A percentile compares a stretch with the other conserved stretches of the same genome.
Conservation (phyloP, 2,888 invertebrate species). For the Ceraclea dissimilis region DNA sequence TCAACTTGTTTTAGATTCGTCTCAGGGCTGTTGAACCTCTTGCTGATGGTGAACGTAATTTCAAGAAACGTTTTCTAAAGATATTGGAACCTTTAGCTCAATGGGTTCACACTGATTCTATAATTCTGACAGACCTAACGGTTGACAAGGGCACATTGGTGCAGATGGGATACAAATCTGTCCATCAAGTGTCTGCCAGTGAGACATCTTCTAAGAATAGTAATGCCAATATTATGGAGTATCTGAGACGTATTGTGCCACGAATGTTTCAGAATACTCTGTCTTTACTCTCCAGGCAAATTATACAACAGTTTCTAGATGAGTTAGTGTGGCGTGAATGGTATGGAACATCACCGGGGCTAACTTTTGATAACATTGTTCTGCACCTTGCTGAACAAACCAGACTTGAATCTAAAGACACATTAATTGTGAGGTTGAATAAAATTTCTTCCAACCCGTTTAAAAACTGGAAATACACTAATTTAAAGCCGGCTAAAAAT, state of each 20-base stretch:
- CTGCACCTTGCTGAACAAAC: slow-evolving; percentile 74
- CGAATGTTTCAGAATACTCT: slow-evolving; percentile 87
- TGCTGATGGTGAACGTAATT: slow-evolving; percentile 68
- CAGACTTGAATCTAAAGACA: slow-evolving; percentile 54
- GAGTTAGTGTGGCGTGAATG: slow-evolving; percentile 86
- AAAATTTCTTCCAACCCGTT: slow-evolving; percentile 52
- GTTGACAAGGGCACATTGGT: slow-evolving; percentile 74
- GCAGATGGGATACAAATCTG: slow-evolving; percentile 70
- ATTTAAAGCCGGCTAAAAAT: slow-evolving; percentile 26
- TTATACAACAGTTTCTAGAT: slow-evolving; percentile 86
- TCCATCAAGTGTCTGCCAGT: slow-evolving; percentile 55
- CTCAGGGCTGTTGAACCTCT: slow-evolving; percentile 78
- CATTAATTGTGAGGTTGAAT: slow-evolving; percentile 55
- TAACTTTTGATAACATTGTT: slow-evolving; percentile 76
- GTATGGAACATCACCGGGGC: slow-evolving; percentile 68
- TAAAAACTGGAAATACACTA: slow-evolving; percentile 43
- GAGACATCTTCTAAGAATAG: slow-evolving; percentile 48
- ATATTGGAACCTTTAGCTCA: slow-evolving; percentile 69
- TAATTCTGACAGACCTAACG: slow-evolving; percentile 73
- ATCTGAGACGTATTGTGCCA: slow-evolving; percentile 75
- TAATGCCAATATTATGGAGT: slow-evolving; percentile 79
- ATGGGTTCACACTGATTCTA: slow-evolving; percentile 74
- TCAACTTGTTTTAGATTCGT: slow-evolving; percentile 45
- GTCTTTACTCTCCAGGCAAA: slow-evolving; percentile 71
- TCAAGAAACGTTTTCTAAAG: slow-evolving; percentile 73